Conservation (phyloP, 2,888 invertebrate genomes). For the Tetranychus truncatus region DNA sequence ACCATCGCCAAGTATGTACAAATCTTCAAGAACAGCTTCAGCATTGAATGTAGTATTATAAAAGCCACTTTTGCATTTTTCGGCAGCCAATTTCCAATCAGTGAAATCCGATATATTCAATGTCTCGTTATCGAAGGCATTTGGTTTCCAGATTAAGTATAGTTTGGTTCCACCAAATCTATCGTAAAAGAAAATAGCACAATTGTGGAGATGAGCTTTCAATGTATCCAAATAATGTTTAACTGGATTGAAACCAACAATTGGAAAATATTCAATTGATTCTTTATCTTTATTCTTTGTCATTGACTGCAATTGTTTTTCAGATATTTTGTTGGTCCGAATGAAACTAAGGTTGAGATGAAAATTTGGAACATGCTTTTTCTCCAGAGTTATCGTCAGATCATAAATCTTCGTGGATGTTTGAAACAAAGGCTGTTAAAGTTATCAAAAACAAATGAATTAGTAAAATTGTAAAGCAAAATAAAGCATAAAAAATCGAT, state of each 20-base stretch:
- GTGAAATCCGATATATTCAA: constrained; percentile 46
- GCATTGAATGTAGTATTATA: constrained; percentile 16
- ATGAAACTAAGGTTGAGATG: neutral
- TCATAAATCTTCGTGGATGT: constrained; percentile 53
- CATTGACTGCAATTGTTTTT: neutral
- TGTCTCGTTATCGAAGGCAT: constrained; percentile 41
- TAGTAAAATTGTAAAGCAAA: neutral
- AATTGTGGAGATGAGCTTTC: constrained; percentile 39
- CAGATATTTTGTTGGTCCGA: neutral
- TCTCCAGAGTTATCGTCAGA: constrained; percentile 35
- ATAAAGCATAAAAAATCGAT: neutral
- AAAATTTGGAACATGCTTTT: constrained; percentile 13
- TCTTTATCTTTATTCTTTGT: neutral
- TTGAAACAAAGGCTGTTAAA: constrained; percentile 40
- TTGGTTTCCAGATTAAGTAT: constrained; percentile 64
- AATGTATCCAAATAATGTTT: constrained; percentile 42
- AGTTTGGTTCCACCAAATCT: constrained; percentile 66
- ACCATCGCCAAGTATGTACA: constrained; percentile 23
- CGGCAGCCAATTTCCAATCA: constrained; percentile 34
- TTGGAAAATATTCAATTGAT: constrained; percentile 39
- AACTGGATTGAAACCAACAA: constrained; percentile 58
- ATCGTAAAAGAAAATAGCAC: constrained; percentile 75
- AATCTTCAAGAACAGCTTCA: constrained; percentile 28
- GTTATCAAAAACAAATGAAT: neutral
- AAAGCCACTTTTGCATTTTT: constrained; percentile 40